These are phyloP conservation scores for Protobothrops flavoviridis DNA, from an alignment of 2,113 vertebrate genomes.

Conservation along the genomic window DNA sequence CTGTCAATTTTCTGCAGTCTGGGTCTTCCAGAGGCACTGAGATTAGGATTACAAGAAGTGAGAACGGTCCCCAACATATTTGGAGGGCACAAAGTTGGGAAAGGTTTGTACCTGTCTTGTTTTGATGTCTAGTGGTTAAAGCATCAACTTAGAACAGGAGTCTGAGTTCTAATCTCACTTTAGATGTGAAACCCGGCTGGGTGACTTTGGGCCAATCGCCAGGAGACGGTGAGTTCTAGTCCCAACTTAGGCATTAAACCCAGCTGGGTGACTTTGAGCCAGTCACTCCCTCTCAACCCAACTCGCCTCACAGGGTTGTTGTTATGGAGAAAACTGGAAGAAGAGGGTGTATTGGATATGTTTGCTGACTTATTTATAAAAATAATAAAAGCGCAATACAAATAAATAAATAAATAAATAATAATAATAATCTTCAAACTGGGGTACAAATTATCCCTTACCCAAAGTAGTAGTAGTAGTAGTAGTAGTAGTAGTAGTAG, in stretches of 20 bases:
- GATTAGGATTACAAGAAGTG: neutral
- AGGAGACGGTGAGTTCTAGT: neutral
- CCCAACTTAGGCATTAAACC: neutral
- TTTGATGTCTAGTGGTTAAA: neutral
- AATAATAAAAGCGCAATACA: neutral
- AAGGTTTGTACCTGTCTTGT: neutral
- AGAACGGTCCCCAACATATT: neutral
- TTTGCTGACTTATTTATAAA: neutral
- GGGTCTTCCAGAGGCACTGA: neutral
- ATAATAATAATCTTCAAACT: neutral
- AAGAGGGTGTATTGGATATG: neutral
- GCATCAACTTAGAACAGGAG: neutral
- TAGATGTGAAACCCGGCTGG: no score
- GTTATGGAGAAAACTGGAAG: neutral
- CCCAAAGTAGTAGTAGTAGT: neutral
- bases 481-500: no score
- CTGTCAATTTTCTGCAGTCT: neutral
- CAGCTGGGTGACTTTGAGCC: neutral
- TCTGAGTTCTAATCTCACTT: neutral
- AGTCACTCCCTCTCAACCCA: neutral
- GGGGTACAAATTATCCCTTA: neutral
- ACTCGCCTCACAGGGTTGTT: neutral
- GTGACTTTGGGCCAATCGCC: no score
- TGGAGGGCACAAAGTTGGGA: neutral
- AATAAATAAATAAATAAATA: neutral